Base-by-base conservation (phyloP, 2,113 vertebrate species). In the Callipepla squamata region DNA sequence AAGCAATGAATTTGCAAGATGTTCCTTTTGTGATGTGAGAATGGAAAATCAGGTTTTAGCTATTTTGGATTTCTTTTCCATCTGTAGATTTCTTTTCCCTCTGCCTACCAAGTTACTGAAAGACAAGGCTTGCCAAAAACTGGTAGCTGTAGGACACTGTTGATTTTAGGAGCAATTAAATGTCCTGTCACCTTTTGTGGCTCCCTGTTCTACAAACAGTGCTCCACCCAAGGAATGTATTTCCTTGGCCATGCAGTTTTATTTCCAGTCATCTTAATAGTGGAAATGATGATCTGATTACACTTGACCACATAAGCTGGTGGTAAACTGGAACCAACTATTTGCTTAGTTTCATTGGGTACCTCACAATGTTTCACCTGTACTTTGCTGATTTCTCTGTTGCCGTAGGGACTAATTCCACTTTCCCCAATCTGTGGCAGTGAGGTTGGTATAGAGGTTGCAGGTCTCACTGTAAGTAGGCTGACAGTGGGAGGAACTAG, bases 361-460 rank as follows among this genome's bases (percentile, higher is more conserved):
- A 79, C 74, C 30, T 68, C 83, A 69, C 86, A 86, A 40, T 9
- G 15, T 68, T 92, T 86, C 74, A 90, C 89, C 88, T 86, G 82
- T 81, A 38, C 32, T 78, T 85, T 67, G 40, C 63, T 72, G 62
- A 69, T 84, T 87, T 88, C 83, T 70, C 62, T 82, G 92, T 95
- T 96, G 87, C 84, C 50, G 79, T 80, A 90, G 92, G 94, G 83
- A 93, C n/a, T 93, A 89, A 80, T 90, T 86, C 44, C 82, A 78
- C 2, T 11, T 89, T 88, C 48, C 80, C 26, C 92, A 72, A 66
- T 44, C 28, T 47, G 19, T 48, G 85, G 72, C 32, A 63, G 17
- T 23, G 42, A 70, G 28, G 7, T 23, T 63, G 42, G 14, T 26
- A 6, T 68, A 28, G 44, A 83, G 45, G 51, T 90, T 74, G 66